Conservation (phyloP, 2,797 vertebrate genomes). For the Galaxias olidus region DNA sequence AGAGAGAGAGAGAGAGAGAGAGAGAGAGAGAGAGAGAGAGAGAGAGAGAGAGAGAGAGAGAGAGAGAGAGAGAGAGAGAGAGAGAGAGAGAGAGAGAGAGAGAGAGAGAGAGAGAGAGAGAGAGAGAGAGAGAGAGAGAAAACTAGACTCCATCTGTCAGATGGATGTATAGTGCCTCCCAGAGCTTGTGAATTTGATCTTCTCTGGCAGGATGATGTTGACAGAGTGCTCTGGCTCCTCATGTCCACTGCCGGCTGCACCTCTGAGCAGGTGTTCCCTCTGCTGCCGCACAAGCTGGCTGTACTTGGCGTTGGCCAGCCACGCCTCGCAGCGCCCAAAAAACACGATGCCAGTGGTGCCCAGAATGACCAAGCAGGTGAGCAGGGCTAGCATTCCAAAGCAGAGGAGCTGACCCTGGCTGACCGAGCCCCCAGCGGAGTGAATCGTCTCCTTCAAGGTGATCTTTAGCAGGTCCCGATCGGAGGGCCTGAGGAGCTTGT, state of each 20-base stretch:
- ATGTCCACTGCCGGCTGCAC: slow-evolving; percentile 50
- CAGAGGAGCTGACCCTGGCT: slow-evolving; percentile 89
- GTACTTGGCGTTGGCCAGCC: slow-evolving; percentile 89
- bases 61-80: not conserved
- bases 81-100: not conserved
- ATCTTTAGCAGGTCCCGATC: slow-evolving; percentile 87
- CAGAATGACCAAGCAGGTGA: slow-evolving; percentile 91
- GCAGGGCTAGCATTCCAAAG: slow-evolving; percentile 88
- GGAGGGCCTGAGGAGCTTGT: slow-evolving; percentile 75
- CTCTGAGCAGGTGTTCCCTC: slow-evolving; percentile 82
- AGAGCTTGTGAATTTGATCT: slow-evolving; percentile 85
- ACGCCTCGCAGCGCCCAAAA: slow-evolving; percentile 89
- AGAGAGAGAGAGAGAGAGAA: not conserved
- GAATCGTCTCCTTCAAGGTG: slow-evolving; percentile 85
- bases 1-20: not conserved
- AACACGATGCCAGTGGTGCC: slow-evolving; percentile 89
- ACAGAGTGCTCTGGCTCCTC: slow-evolving; percentile 81
- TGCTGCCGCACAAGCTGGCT: slow-evolving; percentile 85
- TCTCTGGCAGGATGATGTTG: slow-evolving; percentile 92
- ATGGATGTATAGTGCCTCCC: slow-evolving; percentile 83
- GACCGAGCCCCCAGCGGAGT: slow-evolving; percentile 75
- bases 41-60: slow-evolving; percentile 10
- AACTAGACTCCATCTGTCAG: slow-evolving; percentile 52
- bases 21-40: slow-evolving; percentile 11
- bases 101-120: slow-evolving; percentile 3